A percentile compares a stretch with the other conserved stretches of the same genome.
phyloP scores from a whole-genome alignment of 2,888 invertebrate genomes.

The Portevinia maculata region DNA sequence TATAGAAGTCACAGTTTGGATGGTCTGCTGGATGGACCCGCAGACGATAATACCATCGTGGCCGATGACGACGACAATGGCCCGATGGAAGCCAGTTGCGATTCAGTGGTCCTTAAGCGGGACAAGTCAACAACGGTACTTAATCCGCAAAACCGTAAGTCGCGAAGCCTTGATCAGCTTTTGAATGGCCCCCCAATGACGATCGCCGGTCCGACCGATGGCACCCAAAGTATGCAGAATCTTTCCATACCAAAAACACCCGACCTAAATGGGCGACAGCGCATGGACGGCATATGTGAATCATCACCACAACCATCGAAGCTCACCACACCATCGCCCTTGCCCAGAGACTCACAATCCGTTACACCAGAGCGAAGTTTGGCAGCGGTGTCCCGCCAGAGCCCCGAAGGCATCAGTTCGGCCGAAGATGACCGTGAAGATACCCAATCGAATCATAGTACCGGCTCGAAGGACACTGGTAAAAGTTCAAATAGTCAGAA shows the following conservation, averaged over 20 bases:
- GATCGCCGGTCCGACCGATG: slow-evolving; percentile 78
- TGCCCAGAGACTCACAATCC: slow-evolving; percentile 78
- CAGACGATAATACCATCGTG: slow-evolving; percentile 65
- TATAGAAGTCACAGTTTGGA: slow-evolving; percentile 86
- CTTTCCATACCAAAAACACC: slow-evolving; percentile 79
- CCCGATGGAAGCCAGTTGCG: slow-evolving; percentile 42
- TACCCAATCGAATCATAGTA: slow-evolving; percentile 76
- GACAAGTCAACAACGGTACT: slow-evolving; percentile 78
- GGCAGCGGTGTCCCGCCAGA: slow-evolving; percentile 77
- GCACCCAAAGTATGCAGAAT: slow-evolving; percentile 82
- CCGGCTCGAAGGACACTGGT: slow-evolving; percentile 75
- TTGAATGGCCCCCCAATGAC: slow-evolving; percentile 83
- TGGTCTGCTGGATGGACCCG: slow-evolving; percentile 84
- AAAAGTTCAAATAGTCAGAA: slow-evolving; percentile 80
- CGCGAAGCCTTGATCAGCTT: slow-evolving; percentile 87
- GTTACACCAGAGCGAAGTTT: slow-evolving; percentile 78
- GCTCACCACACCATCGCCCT: slow-evolving; percentile 59
- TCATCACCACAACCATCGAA: slow-evolving; percentile 53
- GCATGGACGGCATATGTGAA: slow-evolving; percentile 55
- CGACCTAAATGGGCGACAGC: slow-evolving; percentile 71
- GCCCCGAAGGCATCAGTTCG: slow-evolving; percentile 82
- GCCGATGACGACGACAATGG: slow-evolving; percentile 70
- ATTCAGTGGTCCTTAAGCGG: slow-evolving; percentile 77
- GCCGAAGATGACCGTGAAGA: slow-evolving; percentile 82
- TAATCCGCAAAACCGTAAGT: slow-evolving; percentile 83